Evolutionary conservation across 2,888 invertebrate genomes (phyloP).

Genomic region (Clostera curtula): DNA sequence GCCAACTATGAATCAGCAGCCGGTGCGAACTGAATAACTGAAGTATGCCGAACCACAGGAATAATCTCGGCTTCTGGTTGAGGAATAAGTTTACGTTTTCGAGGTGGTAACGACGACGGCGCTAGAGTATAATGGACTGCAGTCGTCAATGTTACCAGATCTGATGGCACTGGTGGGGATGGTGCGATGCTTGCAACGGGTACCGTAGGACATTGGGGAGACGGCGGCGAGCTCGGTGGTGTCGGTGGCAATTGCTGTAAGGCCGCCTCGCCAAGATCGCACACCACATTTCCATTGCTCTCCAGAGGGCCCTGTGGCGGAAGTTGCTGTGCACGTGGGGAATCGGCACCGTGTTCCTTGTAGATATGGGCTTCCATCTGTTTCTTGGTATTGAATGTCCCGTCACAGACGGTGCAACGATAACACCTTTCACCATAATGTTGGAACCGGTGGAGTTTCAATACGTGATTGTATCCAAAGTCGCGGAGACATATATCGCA

Average conservation of each 20-base stretch:
- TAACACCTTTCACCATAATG: constrained; percentile 95
- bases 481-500: constrained; percentile 94
- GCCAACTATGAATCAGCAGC: constrained; percentile 66
- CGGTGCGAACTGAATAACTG: constrained; percentile 91
- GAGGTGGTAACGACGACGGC: constrained; percentile 78
- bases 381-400: constrained; percentile 92
- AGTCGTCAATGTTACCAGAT: constrained; percentile 51
- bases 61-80: constrained; percentile 67
- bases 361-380: constrained; percentile 91
- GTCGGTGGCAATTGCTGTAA: constrained; percentile 72
- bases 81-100: constrained; percentile 87
- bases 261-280: constrained; percentile 60
- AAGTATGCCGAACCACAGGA: constrained; percentile 68
- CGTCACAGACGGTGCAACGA: constrained; percentile 93
- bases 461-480: constrained; percentile 93
- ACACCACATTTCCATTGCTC: constrained; percentile 53
- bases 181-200: constrained; percentile 27
- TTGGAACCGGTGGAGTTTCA: constrained; percentile 91
- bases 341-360: constrained; percentile 72
- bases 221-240: constrained; percentile 74
- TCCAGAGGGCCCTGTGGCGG: constrained; percentile 41
- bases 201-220: constrained; percentile 55
- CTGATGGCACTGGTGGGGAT: constrained; percentile 42
- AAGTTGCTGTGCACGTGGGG: constrained; percentile 47
- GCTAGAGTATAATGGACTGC: constrained; percentile 43